Conservation (phyloP, 2,888 invertebrate genomes). For the Chrysolina oricalcia region DNA sequence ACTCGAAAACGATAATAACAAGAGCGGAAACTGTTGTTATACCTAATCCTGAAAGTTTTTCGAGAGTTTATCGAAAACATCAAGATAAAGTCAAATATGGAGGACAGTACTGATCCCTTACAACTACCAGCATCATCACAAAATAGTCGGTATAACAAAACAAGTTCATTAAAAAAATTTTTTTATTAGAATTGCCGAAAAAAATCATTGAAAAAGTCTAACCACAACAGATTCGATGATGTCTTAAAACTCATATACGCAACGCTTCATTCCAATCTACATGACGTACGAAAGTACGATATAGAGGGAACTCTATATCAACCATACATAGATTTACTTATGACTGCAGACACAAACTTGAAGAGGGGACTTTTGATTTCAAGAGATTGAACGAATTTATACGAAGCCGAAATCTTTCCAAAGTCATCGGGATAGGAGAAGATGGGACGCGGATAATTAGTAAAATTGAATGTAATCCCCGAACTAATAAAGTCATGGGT, state of each 20-base stretch:
- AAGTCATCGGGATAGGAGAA: conserved; percentile 47
- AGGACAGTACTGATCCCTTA: conserved; percentile 1
- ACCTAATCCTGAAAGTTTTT: not conserved
- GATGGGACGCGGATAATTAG: conserved; percentile 47
- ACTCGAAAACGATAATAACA: not conserved
- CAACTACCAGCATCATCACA: not conserved
- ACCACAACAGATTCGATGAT: not conserved
- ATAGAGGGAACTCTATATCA: conserved; percentile 39
- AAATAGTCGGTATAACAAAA: not conserved
- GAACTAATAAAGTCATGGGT: conserved; percentile 49
- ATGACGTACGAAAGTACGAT: conserved; percentile 34
- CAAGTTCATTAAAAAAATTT: not conserved
- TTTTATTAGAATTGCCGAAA: not conserved
- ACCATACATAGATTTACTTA: conserved; percentile 34
- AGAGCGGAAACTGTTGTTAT: not conserved
- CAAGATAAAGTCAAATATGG: not conserved
- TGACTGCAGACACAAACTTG: conserved; percentile 14
- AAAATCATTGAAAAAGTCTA: not conserved
- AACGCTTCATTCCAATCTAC: conserved; percentile 37
- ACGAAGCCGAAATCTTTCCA: conserved; percentile 42
- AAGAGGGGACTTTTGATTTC: conserved; percentile 44
- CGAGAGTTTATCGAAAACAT: not conserved
- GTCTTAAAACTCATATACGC: conserved; percentile 33
- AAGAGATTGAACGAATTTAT: conserved; percentile 37
- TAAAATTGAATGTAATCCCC: conserved; percentile 49